Evolutionary conservation across 2,113 vertebrate genomes (phyloP).

Genomic region (Lepisosteus osseus): DNA sequence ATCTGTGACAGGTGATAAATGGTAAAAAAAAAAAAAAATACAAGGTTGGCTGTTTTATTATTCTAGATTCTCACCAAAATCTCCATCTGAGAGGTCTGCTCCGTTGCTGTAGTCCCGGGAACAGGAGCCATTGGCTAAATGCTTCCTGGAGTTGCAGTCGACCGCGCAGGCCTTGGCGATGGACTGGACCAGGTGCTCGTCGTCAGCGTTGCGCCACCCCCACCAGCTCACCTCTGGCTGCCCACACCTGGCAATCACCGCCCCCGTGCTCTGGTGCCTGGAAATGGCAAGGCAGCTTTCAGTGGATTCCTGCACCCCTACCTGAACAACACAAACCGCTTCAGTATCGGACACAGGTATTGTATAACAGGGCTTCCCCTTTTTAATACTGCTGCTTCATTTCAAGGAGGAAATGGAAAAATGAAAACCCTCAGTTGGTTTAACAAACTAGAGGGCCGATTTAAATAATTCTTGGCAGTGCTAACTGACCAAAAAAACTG

Average conservation of each 20-base stretch:
- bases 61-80: slow-evolving; percentile 77
- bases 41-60: background rate
- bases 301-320: too few species aligned
- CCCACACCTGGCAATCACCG: slow-evolving; percentile 92
- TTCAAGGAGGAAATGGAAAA: too few species aligned
- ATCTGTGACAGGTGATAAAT: too few species aligned
- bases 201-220: slow-evolving; percentile 96
- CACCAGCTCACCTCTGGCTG: slow-evolving; percentile 99
- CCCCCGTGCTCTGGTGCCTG: slow-evolving; percentile 90
- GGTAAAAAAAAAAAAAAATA: too few species aligned
- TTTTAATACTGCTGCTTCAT: too few species aligned
- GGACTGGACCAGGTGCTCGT: slow-evolving; percentile 92
- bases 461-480: too few species aligned
- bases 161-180: slow-evolving; percentile 91
- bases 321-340: too few species aligned
- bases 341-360: too few species aligned
- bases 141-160: slow-evolving; percentile 68
- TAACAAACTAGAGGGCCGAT: too few species aligned
- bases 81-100: slow-evolving; percentile 82
- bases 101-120: slow-evolving; percentile 71
- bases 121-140: slow-evolving; percentile 66
- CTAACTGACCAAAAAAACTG: too few species aligned
- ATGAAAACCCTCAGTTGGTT: too few species aligned
- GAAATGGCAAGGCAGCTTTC: background rate
- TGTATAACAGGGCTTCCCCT: too few species aligned